Evolutionary conservation across 2,888 invertebrate genomes (phyloP).

Genomic region (Syritta pipiens): DNA sequence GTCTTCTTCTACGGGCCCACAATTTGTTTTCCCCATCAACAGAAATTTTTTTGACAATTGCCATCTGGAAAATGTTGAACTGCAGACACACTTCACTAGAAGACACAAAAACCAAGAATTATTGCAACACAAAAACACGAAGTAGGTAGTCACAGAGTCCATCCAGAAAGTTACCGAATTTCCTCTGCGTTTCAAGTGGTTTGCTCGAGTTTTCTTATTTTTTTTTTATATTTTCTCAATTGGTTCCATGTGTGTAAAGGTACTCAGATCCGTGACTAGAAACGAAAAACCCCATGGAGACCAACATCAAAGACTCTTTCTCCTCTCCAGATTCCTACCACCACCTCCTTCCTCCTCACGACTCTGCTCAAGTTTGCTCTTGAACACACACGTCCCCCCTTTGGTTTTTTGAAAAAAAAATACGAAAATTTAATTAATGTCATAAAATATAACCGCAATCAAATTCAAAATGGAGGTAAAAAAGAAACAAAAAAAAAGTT

Average conservation of each 20-base stretch:
- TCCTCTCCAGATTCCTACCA: slow-evolving; percentile 10
- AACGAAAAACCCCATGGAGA: too few species aligned
- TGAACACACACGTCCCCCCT: slow-evolving; percentile 2
- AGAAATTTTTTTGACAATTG: slow-evolving; percentile 18
- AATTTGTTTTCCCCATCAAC: slow-evolving; percentile 26
- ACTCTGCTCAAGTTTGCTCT: slow-evolving; percentile 15
- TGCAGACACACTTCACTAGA: slow-evolving; percentile 21
- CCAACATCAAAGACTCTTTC: slow-evolving; percentile 48
- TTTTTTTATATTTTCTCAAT: slow-evolving; percentile 21
- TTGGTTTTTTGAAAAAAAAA: slow-evolving; percentile 2
- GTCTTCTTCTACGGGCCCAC: slow-evolving; percentile 3
- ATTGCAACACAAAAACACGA: slow-evolving; percentile 31
- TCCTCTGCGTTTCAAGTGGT: slow-evolving; percentile 48
- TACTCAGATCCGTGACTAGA: slow-evolving; percentile 22
- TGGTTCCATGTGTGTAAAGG: slow-evolving; percentile 45
- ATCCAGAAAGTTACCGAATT: slow-evolving; percentile 23
- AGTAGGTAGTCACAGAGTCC: slow-evolving; percentile 13
- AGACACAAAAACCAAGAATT: slow-evolving; percentile 24
- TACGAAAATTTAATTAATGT: slow-evolving; percentile 54
- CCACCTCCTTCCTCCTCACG: too few species aligned
- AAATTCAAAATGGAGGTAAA: slow-evolving; percentile 32
- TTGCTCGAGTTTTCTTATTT: too few species aligned
- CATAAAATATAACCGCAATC: slow-evolving; percentile 52
- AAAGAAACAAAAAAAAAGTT: background rate
- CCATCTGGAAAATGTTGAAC: slow-evolving; percentile 55